Evolutionary conservation across 2,888 invertebrate species (phyloP).

Genomic region (Lissocephala sabroskyi): DNA sequence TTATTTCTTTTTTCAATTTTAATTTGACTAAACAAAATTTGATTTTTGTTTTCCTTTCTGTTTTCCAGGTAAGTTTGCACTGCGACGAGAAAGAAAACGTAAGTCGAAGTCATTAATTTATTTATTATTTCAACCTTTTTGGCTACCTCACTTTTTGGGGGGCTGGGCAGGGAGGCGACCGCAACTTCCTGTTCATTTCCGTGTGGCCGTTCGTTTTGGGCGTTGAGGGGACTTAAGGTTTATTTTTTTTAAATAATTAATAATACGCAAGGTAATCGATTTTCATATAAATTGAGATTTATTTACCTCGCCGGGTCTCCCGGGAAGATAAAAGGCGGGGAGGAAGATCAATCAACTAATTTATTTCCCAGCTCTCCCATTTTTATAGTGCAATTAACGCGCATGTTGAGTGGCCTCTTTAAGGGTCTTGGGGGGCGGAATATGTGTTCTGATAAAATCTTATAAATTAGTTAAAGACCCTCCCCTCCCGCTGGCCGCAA

Average conservation of each 20-base stretch:
- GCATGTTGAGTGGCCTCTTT: conserved; percentile 22
- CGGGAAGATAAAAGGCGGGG: too few species aligned
- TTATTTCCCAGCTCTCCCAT: conserved; percentile 49
- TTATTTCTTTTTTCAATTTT: conserved; percentile 11
- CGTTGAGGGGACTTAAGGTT: too few species aligned
- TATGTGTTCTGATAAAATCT: conserved; percentile 38
- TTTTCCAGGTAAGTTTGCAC: conserved; percentile 59
- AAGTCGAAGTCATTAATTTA: conserved; percentile 23
- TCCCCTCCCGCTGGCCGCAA: neutral
- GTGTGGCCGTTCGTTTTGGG: conserved; percentile 20
- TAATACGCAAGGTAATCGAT: conserved; percentile 50
- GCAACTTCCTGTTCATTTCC: conserved; percentile 29
- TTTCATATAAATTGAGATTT: conserved; percentile 65
- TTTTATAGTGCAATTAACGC: conserved; percentile 59
- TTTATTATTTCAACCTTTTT: conserved; percentile 23
- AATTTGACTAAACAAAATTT: conserved; percentile 16
- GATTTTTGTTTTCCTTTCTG: conserved; percentile 16
- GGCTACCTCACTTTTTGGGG: conserved; percentile 5
- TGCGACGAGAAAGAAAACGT: conserved; percentile 52
- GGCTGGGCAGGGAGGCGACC: neutral
- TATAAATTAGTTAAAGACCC: conserved; percentile 53
- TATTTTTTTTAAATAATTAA: conserved; percentile 59
- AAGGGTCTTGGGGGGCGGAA: neutral
- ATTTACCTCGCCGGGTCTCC: conserved; percentile 26
- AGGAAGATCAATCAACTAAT: conserved; percentile 25